Conservation (phyloP, 1,140 invertebrate species). For the Trachymyrmex septentrionalis region DNA sequence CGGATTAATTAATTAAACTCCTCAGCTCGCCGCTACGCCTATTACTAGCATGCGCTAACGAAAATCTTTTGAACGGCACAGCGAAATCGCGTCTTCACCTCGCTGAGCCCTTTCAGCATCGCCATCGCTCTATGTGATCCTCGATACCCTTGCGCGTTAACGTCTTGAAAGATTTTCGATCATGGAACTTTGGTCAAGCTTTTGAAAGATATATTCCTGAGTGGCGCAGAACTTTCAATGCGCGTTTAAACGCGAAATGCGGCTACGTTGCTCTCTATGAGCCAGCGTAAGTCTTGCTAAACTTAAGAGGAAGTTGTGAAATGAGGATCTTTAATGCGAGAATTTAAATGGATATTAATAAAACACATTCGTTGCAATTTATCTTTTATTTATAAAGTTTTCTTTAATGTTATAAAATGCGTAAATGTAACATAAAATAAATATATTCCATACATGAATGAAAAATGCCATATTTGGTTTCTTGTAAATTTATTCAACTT, state of each 20-base stretch:
- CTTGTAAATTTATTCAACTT: too few relatives aligned
- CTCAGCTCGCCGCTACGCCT: background rate
- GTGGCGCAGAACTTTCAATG: background rate
- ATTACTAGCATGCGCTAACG: slow-evolving; percentile 16
- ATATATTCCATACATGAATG: too few relatives aligned
- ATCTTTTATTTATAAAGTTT: background rate
- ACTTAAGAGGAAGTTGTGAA: background rate
- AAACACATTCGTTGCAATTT: background rate
- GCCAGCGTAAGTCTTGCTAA: background rate
- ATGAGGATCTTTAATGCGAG: background rate
- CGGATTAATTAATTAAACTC: slow-evolving; percentile 69
- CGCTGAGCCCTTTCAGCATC: slow-evolving; percentile 17
- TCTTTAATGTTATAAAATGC: background rate
- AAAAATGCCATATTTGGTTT: too few relatives aligned
- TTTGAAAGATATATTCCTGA: slow-evolving; percentile 18
- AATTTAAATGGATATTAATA: background rate
- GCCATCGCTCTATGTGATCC: background rate
- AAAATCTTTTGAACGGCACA: slow-evolving; percentile 44
- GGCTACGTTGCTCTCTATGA: background rate
- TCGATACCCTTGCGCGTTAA: slow-evolving; percentile 38
- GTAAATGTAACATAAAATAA: background rate
- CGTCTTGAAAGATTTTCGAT: slow-evolving; percentile 35
- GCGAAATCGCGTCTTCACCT: slow-evolving; percentile 42
- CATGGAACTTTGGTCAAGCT: slow-evolving; percentile 39
- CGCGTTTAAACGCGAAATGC: background rate